phyloP scores from a whole-genome alignment of 2,113 vertebrate species.

The Callospermophilus lateralis region DNA sequence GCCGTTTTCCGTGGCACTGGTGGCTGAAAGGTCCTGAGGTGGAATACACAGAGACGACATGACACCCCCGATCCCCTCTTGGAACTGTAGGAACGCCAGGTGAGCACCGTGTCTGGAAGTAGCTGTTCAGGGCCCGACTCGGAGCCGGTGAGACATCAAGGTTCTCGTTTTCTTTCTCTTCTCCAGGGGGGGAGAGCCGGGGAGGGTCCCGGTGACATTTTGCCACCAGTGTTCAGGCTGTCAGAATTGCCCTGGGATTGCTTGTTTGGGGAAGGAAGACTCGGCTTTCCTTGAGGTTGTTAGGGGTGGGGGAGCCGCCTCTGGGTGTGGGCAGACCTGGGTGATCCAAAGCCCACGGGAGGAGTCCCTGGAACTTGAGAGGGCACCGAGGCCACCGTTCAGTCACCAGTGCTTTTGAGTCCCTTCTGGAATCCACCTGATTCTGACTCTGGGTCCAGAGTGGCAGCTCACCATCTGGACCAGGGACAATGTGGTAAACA shows the following conservation, averaged over 20 bases:
- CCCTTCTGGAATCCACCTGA: not conserved
- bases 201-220: fast-evolving
- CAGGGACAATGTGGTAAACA: not conserved
- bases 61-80: not conserved
- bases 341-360: fast-evolving
- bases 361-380: fast-evolving
- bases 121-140: not conserved
- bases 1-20: fast-evolving
- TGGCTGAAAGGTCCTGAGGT: not conserved
- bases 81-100: not conserved
- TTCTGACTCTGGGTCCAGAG: not conserved
- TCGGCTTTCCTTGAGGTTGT: too few species aligned
- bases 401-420: not conserved
- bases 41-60: fast-evolving
- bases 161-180: not conserved
- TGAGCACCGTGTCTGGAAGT: too few species aligned
- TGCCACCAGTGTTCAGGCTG: not conserved
- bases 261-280: fast-evolving
- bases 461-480: not conserved
- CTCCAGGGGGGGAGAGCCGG: not conserved
- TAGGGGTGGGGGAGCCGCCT: fast-evolving
- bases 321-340: too few species aligned
- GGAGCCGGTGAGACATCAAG: too few species aligned
- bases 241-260: not conserved
- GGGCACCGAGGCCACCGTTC: not conserved